phyloP scores from a whole-genome alignment of 2,113 vertebrate species.

The Amazona guildingii region DNA sequence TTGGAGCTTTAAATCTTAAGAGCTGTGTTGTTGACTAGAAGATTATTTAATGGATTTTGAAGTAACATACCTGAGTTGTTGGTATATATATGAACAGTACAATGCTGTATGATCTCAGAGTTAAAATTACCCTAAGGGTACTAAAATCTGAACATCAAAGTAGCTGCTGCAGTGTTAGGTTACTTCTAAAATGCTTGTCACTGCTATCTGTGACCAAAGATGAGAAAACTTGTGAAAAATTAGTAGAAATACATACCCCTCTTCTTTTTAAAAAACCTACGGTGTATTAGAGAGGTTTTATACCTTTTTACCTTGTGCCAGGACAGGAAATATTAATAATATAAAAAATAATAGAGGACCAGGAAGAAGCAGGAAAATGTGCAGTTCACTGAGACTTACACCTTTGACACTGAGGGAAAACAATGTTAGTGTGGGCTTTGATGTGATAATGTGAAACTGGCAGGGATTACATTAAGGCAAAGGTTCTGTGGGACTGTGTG shows the following conservation, averaged over 20 bases:
- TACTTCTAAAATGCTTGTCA: background rate
- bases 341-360: background rate
- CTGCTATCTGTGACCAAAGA: background rate
- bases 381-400: background rate
- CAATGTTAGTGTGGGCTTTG: slow-evolving; percentile 74
- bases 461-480: slow-evolving; percentile 73
- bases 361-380: background rate
- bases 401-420: slow-evolving; percentile 57
- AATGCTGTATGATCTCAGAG: slow-evolving; percentile 26
- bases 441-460: slow-evolving; percentile 76
- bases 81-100: slow-evolving; percentile 48
- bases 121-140: slow-evolving; percentile 13
- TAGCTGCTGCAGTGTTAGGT: background rate
- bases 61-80: slow-evolving; percentile 38
- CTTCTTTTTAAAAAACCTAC: background rate
- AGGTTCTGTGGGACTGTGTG: slow-evolving; percentile 72
- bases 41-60: slow-evolving; percentile 56
- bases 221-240: background rate
- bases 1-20: slow-evolving; percentile 71
- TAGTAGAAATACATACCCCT: background rate
- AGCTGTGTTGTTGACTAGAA: slow-evolving; percentile 5
- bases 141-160: slow-evolving; percentile 1
- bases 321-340: background rate
- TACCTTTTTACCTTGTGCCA: background rate
- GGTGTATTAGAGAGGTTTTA: background rate